These are phyloP conservation scores for Anodontia alba DNA, from an alignment of 2,888 invertebrate species.

Conservation along the genomic window DNA sequence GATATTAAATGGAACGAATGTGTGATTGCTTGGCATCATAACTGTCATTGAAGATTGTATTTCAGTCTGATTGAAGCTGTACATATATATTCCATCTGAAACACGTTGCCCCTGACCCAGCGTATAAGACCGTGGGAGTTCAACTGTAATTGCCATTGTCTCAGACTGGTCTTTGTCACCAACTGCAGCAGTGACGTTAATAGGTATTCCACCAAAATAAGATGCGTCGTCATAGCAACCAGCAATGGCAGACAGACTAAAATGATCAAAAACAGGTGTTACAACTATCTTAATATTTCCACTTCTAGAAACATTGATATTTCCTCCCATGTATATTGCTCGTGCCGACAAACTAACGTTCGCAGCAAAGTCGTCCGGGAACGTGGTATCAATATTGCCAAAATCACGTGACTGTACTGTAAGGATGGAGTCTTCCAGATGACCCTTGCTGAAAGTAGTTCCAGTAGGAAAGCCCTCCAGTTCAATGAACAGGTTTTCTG, in stretches of 20 bases:
- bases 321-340: background rate
- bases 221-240: background rate
- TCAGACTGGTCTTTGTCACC: background rate
- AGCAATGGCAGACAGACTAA: background rate
- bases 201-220: background rate
- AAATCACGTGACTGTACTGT: background rate
- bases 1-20: background rate
- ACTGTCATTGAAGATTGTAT: background rate
- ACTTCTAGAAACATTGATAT: background rate
- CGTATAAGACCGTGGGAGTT: background rate
- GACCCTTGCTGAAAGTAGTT: conserved; percentile 22
- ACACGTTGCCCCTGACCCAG: background rate
- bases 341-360: background rate
- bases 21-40: background rate
- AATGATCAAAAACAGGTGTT: background rate
- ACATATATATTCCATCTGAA: background rate
- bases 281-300: background rate
- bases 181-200: background rate
- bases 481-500: background rate
- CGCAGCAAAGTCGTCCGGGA: background rate
- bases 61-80: background rate
- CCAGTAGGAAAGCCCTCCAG: conserved; percentile 19
- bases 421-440: background rate
- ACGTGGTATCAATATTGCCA: background rate
- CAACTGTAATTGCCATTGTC: background rate